Base-by-base conservation (phyloP, 2,888 invertebrate species). In the Cenopis cana region DNA sequence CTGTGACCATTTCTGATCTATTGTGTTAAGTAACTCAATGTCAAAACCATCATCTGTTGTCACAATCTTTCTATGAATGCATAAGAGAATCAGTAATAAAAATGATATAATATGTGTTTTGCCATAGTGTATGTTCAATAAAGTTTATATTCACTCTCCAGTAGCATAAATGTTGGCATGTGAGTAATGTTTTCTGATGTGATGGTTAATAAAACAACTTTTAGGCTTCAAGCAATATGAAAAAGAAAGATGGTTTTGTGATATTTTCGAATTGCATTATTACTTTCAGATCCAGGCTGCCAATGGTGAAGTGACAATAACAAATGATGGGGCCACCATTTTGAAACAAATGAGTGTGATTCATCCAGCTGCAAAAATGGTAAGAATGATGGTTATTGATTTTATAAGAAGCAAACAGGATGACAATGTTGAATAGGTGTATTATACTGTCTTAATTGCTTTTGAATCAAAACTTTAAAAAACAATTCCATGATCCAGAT, bases 291-390 rank as follows among this genome's bases (percentile, higher is more conserved):
- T 99, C 82, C 99, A 99, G 94, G 95, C 98, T 46, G 96, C 96
- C 46, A 99, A 98, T 93, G 99, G 99, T 9, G 99, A 99, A 94
- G 99, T 99, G 0, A 99, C 99, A 2, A 99, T 99, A 75, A 99
- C 99, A 67, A 99, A 99, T 93, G 99, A 99, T 94, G 99, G 99
- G 70, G 99, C 99, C 46, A 99, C 99, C 46, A 99, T 99, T 90
- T 93, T 99, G 73, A 99, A 99, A 89, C 98, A 99, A 93, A 99
- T 99, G 96, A 98, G 98, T 90, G 99, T 99, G 1, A 95, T 98
- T 75, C 99, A 99, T 89, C 99, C 99, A 61, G 99, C 99, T 77
- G 99, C 99, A 20, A 99, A 99, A 95, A 99, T 99, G 99, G 98
- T 98, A 93, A 69, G 41, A 64, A 36, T 24, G 24, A 24, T 33